Conservation (phyloP, 2,888 invertebrate species). For the Andrena fulva region DNA sequence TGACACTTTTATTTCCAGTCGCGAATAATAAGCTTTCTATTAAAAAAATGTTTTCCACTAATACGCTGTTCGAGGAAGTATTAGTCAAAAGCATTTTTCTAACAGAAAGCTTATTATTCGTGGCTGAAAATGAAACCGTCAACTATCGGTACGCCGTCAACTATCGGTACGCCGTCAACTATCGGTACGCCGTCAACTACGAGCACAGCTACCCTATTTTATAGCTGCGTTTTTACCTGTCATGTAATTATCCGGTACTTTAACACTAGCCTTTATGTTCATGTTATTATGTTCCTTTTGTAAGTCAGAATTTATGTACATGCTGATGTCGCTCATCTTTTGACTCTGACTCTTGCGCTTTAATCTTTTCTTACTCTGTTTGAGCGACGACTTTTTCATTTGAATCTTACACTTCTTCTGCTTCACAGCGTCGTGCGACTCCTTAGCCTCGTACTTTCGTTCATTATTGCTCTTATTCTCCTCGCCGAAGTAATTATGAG, state of each 20-base stretch:
- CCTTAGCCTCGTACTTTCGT: constrained; percentile 64
- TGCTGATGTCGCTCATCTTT: constrained; percentile 70
- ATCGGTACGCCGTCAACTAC: too few relatives aligned
- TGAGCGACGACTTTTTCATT: constrained; percentile 65
- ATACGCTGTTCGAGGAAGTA: too few relatives aligned
- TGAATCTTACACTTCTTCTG: constrained; percentile 74
- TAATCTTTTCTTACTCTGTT: constrained; percentile 73
- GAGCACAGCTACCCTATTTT: not conserved
- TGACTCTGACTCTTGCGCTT: constrained; percentile 72
- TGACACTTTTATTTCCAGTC: too few relatives aligned
- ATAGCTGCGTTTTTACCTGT: constrained; percentile 73
- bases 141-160: too few relatives aligned
- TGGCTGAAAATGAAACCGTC: too few relatives aligned
- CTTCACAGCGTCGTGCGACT: constrained; percentile 59
- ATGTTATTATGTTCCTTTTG: constrained; percentile 75
- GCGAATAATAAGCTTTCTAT: too few relatives aligned
- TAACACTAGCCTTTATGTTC: constrained; percentile 71
- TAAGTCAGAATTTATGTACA: constrained; percentile 71
- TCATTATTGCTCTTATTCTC: constrained; percentile 62
- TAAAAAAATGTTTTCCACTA: too few relatives aligned
- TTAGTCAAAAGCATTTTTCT: too few relatives aligned
- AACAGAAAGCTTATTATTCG: too few relatives aligned
- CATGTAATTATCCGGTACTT: constrained; percentile 83
- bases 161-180: too few relatives aligned
- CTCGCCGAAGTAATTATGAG: constrained; percentile 67